Evolutionary conservation across 2,888 invertebrate species (phyloP).

Genomic region (Sminthurides aquaticus): DNA sequence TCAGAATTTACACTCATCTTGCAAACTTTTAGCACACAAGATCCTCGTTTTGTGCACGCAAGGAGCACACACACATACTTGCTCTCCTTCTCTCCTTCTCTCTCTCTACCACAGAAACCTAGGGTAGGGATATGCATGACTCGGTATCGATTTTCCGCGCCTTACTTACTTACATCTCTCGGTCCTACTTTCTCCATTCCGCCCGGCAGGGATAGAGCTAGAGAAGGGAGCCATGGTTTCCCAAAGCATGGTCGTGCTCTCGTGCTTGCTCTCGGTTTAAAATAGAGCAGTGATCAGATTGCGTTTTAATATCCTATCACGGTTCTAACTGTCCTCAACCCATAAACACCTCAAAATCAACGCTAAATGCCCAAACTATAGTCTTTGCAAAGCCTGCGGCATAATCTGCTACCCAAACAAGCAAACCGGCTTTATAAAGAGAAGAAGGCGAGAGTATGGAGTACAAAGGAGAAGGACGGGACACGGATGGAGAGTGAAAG

Average conservation of each 20-base stretch:
- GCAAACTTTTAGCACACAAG: background rate
- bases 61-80: background rate
- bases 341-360: background rate
- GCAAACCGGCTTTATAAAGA: too few relatives aligned
- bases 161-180: too few relatives aligned
- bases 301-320: background rate
- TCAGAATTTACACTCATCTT: background rate
- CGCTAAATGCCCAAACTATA: background rate
- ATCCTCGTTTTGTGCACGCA: background rate
- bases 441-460: too few relatives aligned
- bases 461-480: background rate
- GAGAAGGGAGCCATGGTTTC: background rate
- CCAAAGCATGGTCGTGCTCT: background rate
- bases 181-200: too few relatives aligned
- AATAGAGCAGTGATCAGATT: background rate
- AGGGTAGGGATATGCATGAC: too few relatives aligned
- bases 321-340: background rate
- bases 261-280: background rate
- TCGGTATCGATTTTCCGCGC: background rate
- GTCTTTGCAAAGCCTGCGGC: too few relatives aligned
- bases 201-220: background rate
- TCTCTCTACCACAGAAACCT: too few relatives aligned
- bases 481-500: background rate
- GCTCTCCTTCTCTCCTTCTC: too few relatives aligned
- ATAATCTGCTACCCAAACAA: too few relatives aligned